A percentile compares a stretch with the other conserved stretches of the same genome.
These are phyloP conservation scores for Toxotes lorentzi DNA, from an alignment of 2,797 vertebrate genomes.

Conservation along the genomic window DNA sequence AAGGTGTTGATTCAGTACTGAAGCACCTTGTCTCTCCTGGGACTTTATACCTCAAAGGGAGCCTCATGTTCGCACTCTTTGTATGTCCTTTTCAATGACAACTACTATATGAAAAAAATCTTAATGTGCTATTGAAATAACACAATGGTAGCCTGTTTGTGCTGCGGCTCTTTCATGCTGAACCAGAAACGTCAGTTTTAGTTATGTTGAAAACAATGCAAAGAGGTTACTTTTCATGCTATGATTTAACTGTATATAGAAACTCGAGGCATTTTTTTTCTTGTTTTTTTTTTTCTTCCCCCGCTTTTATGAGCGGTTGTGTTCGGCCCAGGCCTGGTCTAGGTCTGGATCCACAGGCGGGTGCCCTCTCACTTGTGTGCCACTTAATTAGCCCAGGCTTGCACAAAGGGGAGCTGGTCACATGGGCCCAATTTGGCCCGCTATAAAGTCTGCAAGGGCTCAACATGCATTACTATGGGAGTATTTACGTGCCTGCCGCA, in stretches of 20 bases:
- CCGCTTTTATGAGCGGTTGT: constrained; percentile 63
- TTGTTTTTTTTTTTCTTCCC: not conserved
- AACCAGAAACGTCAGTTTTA: constrained; percentile 1
- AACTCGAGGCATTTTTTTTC: constrained; percentile 32
- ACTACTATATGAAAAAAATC: constrained; percentile 30
- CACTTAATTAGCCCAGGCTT: constrained; percentile 81
- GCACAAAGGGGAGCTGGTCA: constrained; percentile 77
- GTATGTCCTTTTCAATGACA: constrained; percentile 34
- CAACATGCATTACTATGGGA: constrained; percentile 71
- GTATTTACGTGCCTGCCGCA: constrained; percentile 76
- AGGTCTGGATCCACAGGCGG: constrained; percentile 68
- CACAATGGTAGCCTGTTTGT: constrained; percentile 44
- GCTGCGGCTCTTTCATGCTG: constrained; percentile 38
- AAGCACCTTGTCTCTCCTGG: constrained; percentile 26
- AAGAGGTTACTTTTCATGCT: constrained; percentile 49
- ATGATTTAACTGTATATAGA: constrained; percentile 34
- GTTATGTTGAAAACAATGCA: constrained; percentile 45
- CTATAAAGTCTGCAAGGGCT: constrained; percentile 81
- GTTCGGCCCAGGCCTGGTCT: constrained; percentile 59
- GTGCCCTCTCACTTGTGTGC: constrained; percentile 72
- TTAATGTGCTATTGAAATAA: constrained; percentile 23
- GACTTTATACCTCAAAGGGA: constrained; percentile 46
- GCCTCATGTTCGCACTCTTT: constrained; percentile 16
- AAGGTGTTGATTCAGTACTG: constrained; percentile 41
- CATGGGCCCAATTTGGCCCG: constrained; percentile 85